Percentiles rank a stretch among this genome's conserved stretches.
These are phyloP conservation scores for Punctoribates punctum DNA, from an alignment of 2,888 invertebrate species.

Conservation along the genomic window DNA sequence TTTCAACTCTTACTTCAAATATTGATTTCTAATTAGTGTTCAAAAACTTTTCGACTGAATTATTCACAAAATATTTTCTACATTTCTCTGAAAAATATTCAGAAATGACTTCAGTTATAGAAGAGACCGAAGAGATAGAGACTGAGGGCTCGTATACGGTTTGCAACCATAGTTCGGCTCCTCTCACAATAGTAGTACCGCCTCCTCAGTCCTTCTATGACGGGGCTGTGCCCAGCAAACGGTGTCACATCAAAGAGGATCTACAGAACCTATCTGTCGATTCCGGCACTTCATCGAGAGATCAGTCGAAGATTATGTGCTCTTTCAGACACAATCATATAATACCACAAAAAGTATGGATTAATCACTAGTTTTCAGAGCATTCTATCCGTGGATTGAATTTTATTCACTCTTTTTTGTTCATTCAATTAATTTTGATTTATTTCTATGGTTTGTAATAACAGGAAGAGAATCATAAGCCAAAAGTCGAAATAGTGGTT, in stretches of 20 bases:
- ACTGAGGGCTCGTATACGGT: constrained; percentile 21
- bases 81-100: not conserved
- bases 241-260: not conserved
- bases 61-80: not conserved
- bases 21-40: no score
- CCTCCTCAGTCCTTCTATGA: constrained; percentile 13
- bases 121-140: constrained; percentile 23
- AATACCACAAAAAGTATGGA: constrained; percentile 10
- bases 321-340: constrained; percentile 33
- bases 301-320: not conserved
- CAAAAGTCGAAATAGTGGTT: constrained; percentile 28
- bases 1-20: no score
- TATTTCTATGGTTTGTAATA: not conserved
- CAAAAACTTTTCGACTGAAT: not conserved
- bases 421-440: not conserved
- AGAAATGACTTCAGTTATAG: constrained; percentile 31
- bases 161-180: constrained; percentile 4
- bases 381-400: not conserved
- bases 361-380: not conserved
- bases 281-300: constrained; percentile 13
- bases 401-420: not conserved
- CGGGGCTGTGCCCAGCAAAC: not conserved
- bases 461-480: constrained; percentile 31
- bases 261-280: not conserved
- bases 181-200: not conserved